Base-by-base conservation (phyloP, 2,113 vertebrate species). In the Blennius ocellaris region DNA sequence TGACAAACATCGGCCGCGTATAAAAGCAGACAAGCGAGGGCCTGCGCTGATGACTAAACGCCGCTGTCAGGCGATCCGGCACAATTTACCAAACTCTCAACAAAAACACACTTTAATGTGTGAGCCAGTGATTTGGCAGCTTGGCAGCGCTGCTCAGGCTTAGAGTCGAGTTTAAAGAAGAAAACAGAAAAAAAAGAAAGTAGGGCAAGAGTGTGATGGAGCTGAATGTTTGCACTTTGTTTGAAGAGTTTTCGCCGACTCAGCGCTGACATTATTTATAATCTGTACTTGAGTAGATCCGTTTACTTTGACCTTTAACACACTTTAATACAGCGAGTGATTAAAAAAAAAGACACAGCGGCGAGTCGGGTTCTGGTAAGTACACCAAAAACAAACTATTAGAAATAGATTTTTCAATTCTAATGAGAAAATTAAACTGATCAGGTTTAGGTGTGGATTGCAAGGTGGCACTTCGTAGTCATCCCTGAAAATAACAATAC, bases 31-130 rank as follows among this genome's bases (percentile, higher is more conserved):
- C 4, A 17, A 21, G 6, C 51, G 5, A 44, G 1, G 1, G 7
- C 21, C 64, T 36, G 36, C 39, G 44, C 30, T 44, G 9, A 6
- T 38, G 37, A 69, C 41, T 73, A 15, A 47, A 67, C 37, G 21
- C 21, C 4, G 38, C 43, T 14, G 64, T 73, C 55, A 52, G 59
- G 59, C 17, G 21, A 39, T 10, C 7, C 45, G 57, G 15, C 3
- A 39, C 6, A 11, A 68, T 45, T 69, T 41, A 67, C 6, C 6
- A 11, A 63, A 72, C 61, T 60, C 47, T 16, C 3, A 69, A 52
- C 52, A 64, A 79, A 52, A 65, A 68, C 16, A 54, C 10, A 60
- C 44, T 44, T 76, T 37, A 11, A 66, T 54, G 51, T 72, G 54
- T 0, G 14, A 63, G 60, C 38, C 64, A 70, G 68, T 11, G 47